Evolutionary conservation across 2,797 vertebrate genomes (phyloP).

Genomic region (Alfaro cultratus): DNA sequence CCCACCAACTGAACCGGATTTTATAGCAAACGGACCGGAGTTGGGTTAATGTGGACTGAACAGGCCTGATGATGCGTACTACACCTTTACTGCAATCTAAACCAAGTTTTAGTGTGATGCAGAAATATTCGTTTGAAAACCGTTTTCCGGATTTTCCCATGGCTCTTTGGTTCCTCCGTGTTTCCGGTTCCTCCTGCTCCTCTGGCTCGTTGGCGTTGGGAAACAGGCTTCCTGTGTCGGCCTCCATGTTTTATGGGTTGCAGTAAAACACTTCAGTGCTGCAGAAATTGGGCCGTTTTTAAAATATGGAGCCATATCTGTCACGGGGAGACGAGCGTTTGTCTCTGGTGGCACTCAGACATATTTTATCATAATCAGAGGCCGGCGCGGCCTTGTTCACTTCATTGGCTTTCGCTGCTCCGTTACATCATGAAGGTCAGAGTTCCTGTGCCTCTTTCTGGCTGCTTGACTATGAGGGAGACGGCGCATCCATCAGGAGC

Average conservation of each 20-base stretch:
- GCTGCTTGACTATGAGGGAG: not conserved
- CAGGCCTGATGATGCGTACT: not conserved
- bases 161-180: conserved; percentile 17
- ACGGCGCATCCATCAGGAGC: not conserved
- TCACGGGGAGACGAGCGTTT: conserved; percentile 87
- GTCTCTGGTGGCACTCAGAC: conserved; percentile 84
- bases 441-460: conserved; percentile 91
- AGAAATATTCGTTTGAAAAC: not conserved
- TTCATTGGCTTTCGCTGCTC: conserved; percentile 96
- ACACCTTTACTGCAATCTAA: not conserved
- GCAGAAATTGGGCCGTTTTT: conserved; percentile 93
- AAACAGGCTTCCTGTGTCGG: conserved; percentile 7
- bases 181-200: too few relatives aligned
- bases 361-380: conserved; percentile 96
- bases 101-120: not conserved
- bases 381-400: conserved; percentile 90
- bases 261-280: conserved; percentile 94
- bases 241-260: conserved; percentile 86
- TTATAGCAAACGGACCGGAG: too few relatives aligned
- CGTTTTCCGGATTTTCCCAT: not conserved
- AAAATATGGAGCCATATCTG: conserved; percentile 88
- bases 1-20: too few relatives aligned
- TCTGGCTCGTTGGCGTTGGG: not conserved
- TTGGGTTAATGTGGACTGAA: too few relatives aligned
- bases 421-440: conserved; percentile 97